Base-by-base conservation (phyloP, 2,113 vertebrate species). In the Corydoras maculifer region DNA sequence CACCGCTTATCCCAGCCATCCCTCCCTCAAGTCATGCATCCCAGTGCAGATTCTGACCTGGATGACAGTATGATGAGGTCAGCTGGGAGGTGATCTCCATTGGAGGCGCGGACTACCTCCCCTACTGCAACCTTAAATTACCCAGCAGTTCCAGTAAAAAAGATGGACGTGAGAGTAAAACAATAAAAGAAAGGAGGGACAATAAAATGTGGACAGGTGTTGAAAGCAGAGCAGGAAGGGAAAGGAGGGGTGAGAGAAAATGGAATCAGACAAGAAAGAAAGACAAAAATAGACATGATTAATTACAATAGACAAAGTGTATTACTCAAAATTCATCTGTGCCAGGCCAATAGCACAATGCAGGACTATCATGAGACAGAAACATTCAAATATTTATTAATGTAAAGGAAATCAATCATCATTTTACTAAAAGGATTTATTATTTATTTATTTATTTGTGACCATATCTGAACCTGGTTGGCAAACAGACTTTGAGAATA, bases 11-110 rank as follows among this genome's bases (percentile, higher is more conserved):
- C 50, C 30, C 67, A 30, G 2, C 62, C 72, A 49, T 81, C 81
- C 88, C 89, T 88, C 85, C 88, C 78, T 72, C 12, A 83, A 25
- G 84, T 82, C 86, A 83, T 74, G 65, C 64, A 78, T 63, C 75
- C 81, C 63, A 65, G 77, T 86, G 78, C 76, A 69, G 73, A 87
- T 91, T 88, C 97, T 99, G 89, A 99, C 97, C 97, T 99, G 88
- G 97, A 95, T 1, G 97, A 99, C 81, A 99, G 92, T 87, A 97
- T 94, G 94, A 98, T 94, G 94, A 99, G 93, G 88, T 99, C 97
- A 82, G 97, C 96, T 83, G 97, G 97, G 89, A 99, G 94, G 84
- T 98, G 94, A 18, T 99, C 94, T 91, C 95, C 94, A 86, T 98
- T 96, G 92, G 94, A 90, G 84, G 95, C 95, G 93, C 90, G 94